Percentiles rank a stretch among this genome's conserved stretches.
Evolutionary conservation across 2,797 vertebrate species (phyloP).

Genomic region (Diglossa cyanea): DNA sequence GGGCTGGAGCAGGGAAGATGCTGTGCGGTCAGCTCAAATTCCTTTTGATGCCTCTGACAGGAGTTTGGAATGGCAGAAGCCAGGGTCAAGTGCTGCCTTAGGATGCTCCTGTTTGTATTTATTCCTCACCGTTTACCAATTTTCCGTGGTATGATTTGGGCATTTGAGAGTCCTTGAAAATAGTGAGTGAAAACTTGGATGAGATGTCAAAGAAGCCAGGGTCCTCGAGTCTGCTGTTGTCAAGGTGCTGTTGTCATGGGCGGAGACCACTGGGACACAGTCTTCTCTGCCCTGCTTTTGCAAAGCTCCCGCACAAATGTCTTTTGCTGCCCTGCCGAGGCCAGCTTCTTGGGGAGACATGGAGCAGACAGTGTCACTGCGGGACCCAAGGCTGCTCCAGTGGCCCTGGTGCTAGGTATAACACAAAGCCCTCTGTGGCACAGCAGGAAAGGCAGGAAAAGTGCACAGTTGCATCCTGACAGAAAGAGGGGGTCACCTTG

Average conservation of each 20-base stretch:
- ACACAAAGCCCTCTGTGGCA: neutral
- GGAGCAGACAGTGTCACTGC: fast-evolving
- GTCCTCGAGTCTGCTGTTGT: neutral
- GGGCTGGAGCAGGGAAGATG: neutral
- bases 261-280: neutral
- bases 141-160: neutral
- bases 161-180: neutral
- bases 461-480: neutral
- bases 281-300: neutral
- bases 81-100: neutral
- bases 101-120: neutral
- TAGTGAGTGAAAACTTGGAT: neutral
- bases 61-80: neutral
- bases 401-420: fast-evolving
- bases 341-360: fast-evolving
- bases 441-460: neutral
- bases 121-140: neutral
- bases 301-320: neutral
- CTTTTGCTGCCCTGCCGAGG: neutral
- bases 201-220: neutral
- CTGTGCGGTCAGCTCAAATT: neutral
- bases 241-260: neutral
- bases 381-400: neutral
- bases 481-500: neutral
- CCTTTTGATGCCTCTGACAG: neutral